Evolutionary conservation across 2,113 vertebrate genomes (phyloP), one percentile per base, ranked within the genome.

Genomic region (Ornithorhynchus anatinus): DNA sequence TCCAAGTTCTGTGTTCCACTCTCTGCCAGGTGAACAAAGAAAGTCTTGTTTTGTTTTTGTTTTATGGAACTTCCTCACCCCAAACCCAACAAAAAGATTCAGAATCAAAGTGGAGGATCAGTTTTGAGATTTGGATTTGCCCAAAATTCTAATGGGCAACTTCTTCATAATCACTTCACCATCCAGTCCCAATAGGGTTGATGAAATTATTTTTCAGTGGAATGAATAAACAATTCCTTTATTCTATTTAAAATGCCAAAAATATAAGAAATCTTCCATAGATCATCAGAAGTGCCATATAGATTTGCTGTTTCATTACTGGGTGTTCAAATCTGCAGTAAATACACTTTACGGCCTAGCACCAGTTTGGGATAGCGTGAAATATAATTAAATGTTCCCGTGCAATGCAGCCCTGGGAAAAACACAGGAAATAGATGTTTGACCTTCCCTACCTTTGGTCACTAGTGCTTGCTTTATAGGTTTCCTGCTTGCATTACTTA

Each of bases 371-470:
- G 82, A 59, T 35, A 60, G 69, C 86, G 47, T 84, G 86, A 87
- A 86, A 87, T 85, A 77, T 45, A 87, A 85, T 88, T 82, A 85
- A 62, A 85, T 75, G 20, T 75, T 76, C 84, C 78, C 79, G 72
- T 20, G 73, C 44, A 22, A 44, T 37, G 54, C 51, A 42, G 0
- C 0, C 58, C 35, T 51, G 72, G 66, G 42, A 78, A 42, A 65
- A 45, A 72, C 71, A 14, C 20, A 73, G 78, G 75, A 80, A 76
- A 82, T 81, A 77, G 82, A 72, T 0, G 0, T 72, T 85, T 84
- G 79, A 85, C 80, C 81, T 84, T 79, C 86, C 60, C 54, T 86
- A 58, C 64, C 67, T 69, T 80, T 80, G 72, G 68, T 80, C 74
- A 37, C 43, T 66, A 43, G 59, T 72, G 73, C 64, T 81, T 80